These are phyloP conservation scores for Drosophila fulvimacula DNA, from an alignment of 2,888 invertebrate genomes.

Conservation along the genomic window DNA sequence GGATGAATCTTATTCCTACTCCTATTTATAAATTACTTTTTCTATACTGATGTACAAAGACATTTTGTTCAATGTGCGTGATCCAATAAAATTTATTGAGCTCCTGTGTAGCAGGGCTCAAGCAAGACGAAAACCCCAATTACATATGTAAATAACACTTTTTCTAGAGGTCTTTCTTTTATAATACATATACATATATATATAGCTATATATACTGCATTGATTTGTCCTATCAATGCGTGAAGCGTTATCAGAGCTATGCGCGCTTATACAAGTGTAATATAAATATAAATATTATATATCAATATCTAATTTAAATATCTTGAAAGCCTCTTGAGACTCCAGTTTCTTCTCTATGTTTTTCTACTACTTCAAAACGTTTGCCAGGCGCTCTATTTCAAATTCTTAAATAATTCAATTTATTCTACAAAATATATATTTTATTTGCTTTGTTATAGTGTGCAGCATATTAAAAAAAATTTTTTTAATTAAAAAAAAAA, in stretches of 20 bases:
- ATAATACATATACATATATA: slow-evolving; percentile 1
- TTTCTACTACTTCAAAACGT: slow-evolving; percentile 19
- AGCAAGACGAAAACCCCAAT: slow-evolving; percentile 30
- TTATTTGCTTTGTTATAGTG: slow-evolving; percentile 26
- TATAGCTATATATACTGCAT: slow-evolving; percentile 17
- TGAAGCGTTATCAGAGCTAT: slow-evolving; percentile 52
- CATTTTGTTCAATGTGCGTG: slow-evolving; percentile 58
- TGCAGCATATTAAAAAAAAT: slow-evolving; percentile 4
- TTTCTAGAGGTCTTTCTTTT: slow-evolving; percentile 36
- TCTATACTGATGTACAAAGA: slow-evolving; percentile 55
- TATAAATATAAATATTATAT: slow-evolving; percentile 57
- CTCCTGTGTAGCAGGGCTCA: slow-evolving; percentile 61
- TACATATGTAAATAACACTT: slow-evolving; percentile 75
- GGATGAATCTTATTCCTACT: slow-evolving; percentile 66
- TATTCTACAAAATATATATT: neutral
- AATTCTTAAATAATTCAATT: slow-evolving; percentile 10
- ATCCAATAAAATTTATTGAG: slow-evolving; percentile 60
- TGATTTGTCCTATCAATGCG: slow-evolving; percentile 30
- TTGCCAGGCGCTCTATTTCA: slow-evolving; percentile 4
- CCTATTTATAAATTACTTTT: slow-evolving; percentile 11
- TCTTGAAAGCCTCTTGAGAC: slow-evolving; percentile 1
- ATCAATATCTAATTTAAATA: slow-evolving; percentile 1
- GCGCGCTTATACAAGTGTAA: slow-evolving; percentile 74
- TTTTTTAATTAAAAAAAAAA: neutral
- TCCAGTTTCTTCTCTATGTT: slow-evolving; percentile 20